These are phyloP conservation scores for Oreotrochilus melanogaster DNA, from an alignment of 2,113 vertebrate genomes.

Conservation along the genomic window DNA sequence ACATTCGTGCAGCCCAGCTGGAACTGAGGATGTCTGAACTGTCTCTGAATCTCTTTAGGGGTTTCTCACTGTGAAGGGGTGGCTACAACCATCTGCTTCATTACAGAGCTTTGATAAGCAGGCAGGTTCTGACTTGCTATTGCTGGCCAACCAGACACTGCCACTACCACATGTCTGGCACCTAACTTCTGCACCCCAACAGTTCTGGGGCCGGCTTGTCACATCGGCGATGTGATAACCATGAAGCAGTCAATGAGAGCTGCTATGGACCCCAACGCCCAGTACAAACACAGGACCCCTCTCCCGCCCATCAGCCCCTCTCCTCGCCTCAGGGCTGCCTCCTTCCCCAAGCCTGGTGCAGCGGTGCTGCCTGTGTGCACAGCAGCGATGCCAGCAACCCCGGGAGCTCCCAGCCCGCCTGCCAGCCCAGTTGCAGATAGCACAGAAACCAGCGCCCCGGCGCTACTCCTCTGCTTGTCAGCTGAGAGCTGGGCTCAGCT, in stretches of 20 bases:
- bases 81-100: background rate
- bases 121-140: background rate
- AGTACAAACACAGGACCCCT: background rate
- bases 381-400: fast-evolving
- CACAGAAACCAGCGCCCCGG: background rate
- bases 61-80: background rate
- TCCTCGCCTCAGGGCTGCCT: fast-evolving
- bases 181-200: background rate
- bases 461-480: background rate
- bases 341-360: background rate
- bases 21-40: background rate
- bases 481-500: background rate
- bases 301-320: background rate
- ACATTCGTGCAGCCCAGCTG: background rate
- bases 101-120: background rate
- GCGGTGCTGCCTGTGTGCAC: fast-evolving
- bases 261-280: background rate
- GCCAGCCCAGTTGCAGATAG: background rate
- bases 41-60: background rate
- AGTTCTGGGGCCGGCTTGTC: background rate
- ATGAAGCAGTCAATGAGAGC: background rate
- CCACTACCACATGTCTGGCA: background rate
- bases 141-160: fast-evolving
- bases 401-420: fast-evolving
- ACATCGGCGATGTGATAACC: fast-evolving